Base-by-base conservation (phyloP, 2,797 vertebrate species). In the Tangara arthus region DNA sequence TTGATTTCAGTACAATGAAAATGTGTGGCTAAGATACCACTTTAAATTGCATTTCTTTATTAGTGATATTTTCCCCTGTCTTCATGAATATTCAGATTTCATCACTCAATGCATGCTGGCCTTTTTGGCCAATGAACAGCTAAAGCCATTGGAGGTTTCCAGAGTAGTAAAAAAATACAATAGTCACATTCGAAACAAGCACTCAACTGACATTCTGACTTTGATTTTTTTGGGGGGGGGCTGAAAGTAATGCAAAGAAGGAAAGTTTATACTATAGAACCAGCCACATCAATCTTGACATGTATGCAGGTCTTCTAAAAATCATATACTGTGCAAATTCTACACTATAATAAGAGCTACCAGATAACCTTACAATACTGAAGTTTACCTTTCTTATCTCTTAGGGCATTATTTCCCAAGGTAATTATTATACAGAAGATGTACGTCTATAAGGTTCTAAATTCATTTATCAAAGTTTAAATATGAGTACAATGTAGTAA, bases 1-100 rank as follows among this genome's bases (percentile, higher is more conserved):
- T 34, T 0, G 1, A 56, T 57, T 65, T 80, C 28, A 72, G 11
- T 44, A 6, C n/a, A 80, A 34, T 65, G n/a, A 46, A 71, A 71
- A 52, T 0, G 0, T 11, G 10, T 73, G 32, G 28, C 30, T 35
- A 32, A 64, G 17, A 55, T 47, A 8, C 1, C 23, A 34, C 26
- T 61, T 79, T 30, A 80, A 69, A 65, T 21, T 73, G 3, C 6
- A 46, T 27, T 8, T 57, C 8, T 56, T 23, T 57, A 39, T 28
- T 8, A 41, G 37, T 49, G 22, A 59, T 22, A 46, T 76, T 87
- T 77, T 63, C 5, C 32, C 11, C 1, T 0, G 4, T 80, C 34
- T 49, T 42, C 17, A 30, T 41, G 49, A 73, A 60, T 49, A 61
- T 65, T 60, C 46, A 50, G 26, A 46, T 57, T 90, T 76, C 12